Percentiles rank a stretch among this genome's conserved stretches.
These are phyloP conservation scores for Psophia crepitans DNA, from an alignment of 2,113 vertebrate genomes.

Conservation along the genomic window DNA sequence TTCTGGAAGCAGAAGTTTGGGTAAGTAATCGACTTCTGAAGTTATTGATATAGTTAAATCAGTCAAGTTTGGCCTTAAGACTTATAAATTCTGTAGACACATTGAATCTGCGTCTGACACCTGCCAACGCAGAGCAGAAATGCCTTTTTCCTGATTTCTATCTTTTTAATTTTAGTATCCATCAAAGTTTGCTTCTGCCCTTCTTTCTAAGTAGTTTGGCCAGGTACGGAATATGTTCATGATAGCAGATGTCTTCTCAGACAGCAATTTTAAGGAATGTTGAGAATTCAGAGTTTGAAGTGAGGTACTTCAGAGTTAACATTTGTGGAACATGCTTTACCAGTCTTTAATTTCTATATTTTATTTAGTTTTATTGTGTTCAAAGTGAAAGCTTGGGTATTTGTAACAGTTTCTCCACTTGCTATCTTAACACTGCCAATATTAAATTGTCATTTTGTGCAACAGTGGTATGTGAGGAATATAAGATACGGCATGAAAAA, in stretches of 20 bases:
- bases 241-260: background rate
- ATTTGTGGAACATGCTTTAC: background rate
- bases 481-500: background rate
- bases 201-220: background rate
- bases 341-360: background rate
- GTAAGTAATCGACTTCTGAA: background rate
- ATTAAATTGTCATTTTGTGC: background rate
- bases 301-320: background rate
- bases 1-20: background rate
- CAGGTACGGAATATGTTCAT: background rate
- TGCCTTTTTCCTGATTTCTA: background rate
- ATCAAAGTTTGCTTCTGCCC: background rate
- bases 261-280: background rate
- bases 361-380: background rate
- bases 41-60: background rate
- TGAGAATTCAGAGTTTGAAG: background rate
- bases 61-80: background rate
- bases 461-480: background rate
- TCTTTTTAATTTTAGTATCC: background rate
- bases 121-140: background rate
- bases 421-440: background rate
- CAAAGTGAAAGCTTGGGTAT: background rate
- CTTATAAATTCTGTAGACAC: background rate
- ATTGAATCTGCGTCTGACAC: accelerated
- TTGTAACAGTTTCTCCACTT: background rate